Percentiles rank a stretch among this genome's conserved stretches.
phyloP scores from a whole-genome alignment of 2,888 invertebrate species.

The Dolichopus griseipennis region DNA sequence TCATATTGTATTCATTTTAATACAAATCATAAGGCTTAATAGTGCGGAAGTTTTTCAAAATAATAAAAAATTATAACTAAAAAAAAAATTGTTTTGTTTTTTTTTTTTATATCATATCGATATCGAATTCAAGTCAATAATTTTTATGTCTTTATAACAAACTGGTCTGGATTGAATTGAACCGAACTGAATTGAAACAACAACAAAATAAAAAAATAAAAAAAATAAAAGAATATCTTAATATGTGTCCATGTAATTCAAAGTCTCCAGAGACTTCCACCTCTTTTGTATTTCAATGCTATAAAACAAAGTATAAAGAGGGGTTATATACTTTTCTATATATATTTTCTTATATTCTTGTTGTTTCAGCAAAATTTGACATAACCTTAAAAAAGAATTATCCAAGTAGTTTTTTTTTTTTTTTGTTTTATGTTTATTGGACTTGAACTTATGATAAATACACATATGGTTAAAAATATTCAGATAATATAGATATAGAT shows the following conservation, averaged over 20 bases:
- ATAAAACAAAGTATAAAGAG: no score
- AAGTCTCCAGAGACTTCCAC: not conserved
- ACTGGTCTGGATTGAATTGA: no score
- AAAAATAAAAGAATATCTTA: no score
- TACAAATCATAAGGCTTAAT: no score
- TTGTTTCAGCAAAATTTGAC: not conserved
- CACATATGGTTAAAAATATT: not conserved
- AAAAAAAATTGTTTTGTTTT: not conserved
- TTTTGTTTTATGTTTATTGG: not conserved
- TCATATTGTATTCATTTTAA: no score
- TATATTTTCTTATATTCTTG: not conserved
- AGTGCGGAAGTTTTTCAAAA: no score
- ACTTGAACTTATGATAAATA: slow-evolving; percentile 3
- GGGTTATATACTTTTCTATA: no score
- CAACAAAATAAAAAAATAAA: no score
- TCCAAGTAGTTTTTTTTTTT: not conserved
- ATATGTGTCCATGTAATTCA: no score
- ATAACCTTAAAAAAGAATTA: not conserved
- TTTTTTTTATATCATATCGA: not conserved
- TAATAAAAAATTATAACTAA: not conserved
- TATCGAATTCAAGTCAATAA: slow-evolving; percentile 7
- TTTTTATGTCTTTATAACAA: slow-evolving; percentile 15
- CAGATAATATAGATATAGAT: not conserved
- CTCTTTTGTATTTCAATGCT: not conserved
- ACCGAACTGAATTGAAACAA: no score